These are phyloP conservation scores for Atrichornis clamosus DNA, from an alignment of 2,113 vertebrate genomes.

Conservation along the genomic window DNA sequence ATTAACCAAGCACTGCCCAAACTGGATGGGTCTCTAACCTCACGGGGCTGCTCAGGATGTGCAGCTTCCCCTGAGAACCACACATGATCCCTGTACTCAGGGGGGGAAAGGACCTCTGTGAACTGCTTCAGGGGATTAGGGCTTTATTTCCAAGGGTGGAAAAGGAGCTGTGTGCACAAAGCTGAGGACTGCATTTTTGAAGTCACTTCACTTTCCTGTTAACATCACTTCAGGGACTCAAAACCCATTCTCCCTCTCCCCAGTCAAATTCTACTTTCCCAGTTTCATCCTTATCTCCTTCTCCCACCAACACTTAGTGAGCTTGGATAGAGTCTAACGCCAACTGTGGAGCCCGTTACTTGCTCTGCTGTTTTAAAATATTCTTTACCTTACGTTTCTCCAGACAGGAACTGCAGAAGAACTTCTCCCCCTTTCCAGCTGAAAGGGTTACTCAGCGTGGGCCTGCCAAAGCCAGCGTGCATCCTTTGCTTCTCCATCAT, in stretches of 20 bases:
- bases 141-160: background rate
- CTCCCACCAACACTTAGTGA: background rate
- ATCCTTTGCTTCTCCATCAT: background rate
- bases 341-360: background rate
- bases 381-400: background rate
- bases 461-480: rapidly evolving
- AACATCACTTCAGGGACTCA: background rate
- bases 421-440: background rate
- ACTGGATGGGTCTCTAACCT: background rate
- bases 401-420: background rate
- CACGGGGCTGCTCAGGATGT: background rate
- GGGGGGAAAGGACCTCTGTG: background rate
- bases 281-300: background rate
- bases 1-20: background rate
- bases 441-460: background rate
- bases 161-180: background rate
- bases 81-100: background rate
- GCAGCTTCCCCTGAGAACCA: background rate
- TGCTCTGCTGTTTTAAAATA: background rate
- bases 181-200: background rate
- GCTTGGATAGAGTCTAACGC: background rate
- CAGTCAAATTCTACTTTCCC: background rate
- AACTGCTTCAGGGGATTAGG: background rate
- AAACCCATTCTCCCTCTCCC: background rate
- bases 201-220: background rate